These are phyloP conservation scores for Cephonodes hylas DNA, from an alignment of 2,888 invertebrate species.

Conservation along the genomic window DNA sequence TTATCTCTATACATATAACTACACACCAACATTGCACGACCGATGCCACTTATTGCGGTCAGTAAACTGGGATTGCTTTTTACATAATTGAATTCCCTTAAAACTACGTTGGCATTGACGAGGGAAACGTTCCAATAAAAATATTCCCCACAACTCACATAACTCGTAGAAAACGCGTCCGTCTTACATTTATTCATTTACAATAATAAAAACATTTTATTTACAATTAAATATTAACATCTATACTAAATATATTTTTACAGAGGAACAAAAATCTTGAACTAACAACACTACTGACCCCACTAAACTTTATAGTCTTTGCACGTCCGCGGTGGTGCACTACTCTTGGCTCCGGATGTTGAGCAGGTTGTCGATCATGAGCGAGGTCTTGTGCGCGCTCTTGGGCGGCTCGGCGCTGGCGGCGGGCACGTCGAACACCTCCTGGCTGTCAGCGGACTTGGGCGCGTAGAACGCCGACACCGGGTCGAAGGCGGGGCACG, in stretches of 20 bases:
- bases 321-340: conserved; percentile 61
- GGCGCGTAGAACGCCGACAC: conserved; percentile 74
- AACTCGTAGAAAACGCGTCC: conserved; percentile 30
- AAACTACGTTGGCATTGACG: conserved; percentile 15
- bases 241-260: conserved; percentile 70
- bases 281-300: conserved; percentile 72
- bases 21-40: conserved; percentile 58
- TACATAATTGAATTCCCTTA: conserved; percentile 34
- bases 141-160: conserved; percentile 1
- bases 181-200: conserved; percentile 66
- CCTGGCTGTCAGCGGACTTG: conserved; percentile 53
- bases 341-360: conserved; percentile 60
- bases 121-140: conserved; percentile 11
- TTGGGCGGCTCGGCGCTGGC: conserved; percentile 57
- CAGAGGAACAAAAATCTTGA: conserved; percentile 78
- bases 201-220: conserved; percentile 78
- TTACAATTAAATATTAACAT: conserved; percentile 73
- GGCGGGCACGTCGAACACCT: conserved; percentile 44
- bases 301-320: conserved; percentile 42
- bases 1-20: conserved; percentile 26
- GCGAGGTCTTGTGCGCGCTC: conserved; percentile 62
- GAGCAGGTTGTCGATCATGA: conserved; percentile 73
- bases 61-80: conserved; percentile 37
- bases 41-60: conserved; percentile 49
- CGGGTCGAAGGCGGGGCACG: conserved; percentile 63